phyloP scores from a whole-genome alignment of 2,888 invertebrate species.

The Tenthredo scrophulariae region DNA sequence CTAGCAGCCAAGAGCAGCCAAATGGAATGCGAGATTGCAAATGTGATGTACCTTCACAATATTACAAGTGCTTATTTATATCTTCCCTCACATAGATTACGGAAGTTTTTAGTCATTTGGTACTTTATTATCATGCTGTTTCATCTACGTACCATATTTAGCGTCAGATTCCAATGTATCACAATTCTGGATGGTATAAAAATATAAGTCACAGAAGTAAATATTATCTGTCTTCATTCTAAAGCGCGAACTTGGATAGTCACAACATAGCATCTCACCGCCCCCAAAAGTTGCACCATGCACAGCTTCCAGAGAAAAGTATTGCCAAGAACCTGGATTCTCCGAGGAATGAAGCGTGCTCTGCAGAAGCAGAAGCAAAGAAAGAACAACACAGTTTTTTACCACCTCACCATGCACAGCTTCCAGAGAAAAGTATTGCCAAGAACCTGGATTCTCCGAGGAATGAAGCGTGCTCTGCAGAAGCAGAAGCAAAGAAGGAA shows the following conservation, averaged over 20 bases:
- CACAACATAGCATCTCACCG: background rate
- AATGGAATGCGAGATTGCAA: constrained; percentile 27
- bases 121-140: background rate
- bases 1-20: constrained; percentile 4
- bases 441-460: background rate
- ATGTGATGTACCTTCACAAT: background rate
- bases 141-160: background rate
- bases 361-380: background rate
- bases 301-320: constrained; percentile 4
- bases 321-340: background rate
- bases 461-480: background rate
- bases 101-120: background rate
- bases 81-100: background rate
- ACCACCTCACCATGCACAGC: background rate
- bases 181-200: background rate
- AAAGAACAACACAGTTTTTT: background rate
- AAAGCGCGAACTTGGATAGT: background rate
- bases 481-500: background rate
- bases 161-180: background rate
- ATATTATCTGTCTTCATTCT: background rate
- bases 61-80: constrained; percentile 15
- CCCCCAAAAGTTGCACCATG: background rate
- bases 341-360: background rate
- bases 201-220: background rate
- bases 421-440: background rate